These are phyloP conservation scores for Petrosia ficiformis DNA, from an alignment of 37 sponge, comb jelly and placozoan species.

Conservation along the genomic window DNA sequence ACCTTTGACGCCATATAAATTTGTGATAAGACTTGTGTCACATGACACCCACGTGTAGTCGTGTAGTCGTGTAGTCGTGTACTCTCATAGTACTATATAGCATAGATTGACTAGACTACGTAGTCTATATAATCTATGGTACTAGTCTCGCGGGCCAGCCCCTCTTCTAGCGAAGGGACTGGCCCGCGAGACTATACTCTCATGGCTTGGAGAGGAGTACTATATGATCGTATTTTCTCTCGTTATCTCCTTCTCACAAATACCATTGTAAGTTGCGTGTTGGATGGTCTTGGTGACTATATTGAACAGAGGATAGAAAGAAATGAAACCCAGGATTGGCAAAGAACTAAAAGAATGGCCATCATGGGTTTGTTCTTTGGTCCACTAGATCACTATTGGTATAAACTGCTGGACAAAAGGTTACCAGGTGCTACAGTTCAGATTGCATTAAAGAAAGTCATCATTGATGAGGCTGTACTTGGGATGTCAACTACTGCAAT, in stretches of 20 bases:
- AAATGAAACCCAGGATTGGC: slow-evolving; percentile 19
- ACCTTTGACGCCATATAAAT: neutral
- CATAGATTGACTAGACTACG: no score
- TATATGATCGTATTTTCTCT: slow-evolving; percentile 13
- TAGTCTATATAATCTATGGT: neutral
- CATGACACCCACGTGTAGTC: no score
- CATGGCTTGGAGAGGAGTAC: slow-evolving; percentile 5
- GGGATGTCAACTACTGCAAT: slow-evolving; percentile 13
- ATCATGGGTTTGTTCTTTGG: slow-evolving; percentile 35
- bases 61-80: no score
- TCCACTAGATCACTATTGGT: slow-evolving; percentile 46
- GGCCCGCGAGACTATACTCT: no score
- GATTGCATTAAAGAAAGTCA: slow-evolving; percentile 36
- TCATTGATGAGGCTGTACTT: slow-evolving; percentile 42
- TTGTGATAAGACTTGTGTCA: no score
- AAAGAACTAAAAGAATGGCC: slow-evolving; percentile 34
- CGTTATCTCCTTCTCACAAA: slow-evolving; percentile 55
- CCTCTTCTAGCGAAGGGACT: no score
- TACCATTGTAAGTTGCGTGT: slow-evolving; percentile 5
- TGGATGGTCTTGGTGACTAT: slow-evolving; percentile 54
- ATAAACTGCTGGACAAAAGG: slow-evolving; percentile 31
- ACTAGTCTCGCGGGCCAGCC: no score
- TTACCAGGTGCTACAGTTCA: slow-evolving; percentile 4
- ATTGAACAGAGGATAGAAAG: slow-evolving; percentile 54
- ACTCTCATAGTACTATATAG: no score